Percentiles rank a stretch among this genome's conserved stretches.
Evolutionary conservation across 2,113 vertebrate genomes (phyloP).

Genomic region (Pandion haliaetus): DNA sequence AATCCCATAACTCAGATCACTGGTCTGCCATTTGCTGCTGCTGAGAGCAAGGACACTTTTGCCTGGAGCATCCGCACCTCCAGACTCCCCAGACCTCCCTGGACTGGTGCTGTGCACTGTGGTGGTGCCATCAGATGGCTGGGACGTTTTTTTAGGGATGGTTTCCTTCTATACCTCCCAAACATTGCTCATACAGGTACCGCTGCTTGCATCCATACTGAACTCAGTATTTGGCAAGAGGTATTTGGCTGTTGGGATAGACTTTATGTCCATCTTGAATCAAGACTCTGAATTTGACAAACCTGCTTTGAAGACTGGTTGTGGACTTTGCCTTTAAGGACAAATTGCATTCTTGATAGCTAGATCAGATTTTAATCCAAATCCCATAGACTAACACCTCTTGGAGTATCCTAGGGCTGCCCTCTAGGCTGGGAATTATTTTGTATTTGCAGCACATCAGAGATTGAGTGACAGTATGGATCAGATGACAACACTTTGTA

Average conservation of each 20-base stretch:
- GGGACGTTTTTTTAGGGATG: background rate
- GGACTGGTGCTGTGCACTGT: background rate
- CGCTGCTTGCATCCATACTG: background rate
- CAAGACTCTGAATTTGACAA: background rate
- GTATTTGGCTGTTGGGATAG: background rate
- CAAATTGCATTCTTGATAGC: background rate
- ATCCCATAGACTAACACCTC: background rate
- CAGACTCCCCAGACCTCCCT: background rate
- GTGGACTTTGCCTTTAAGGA: background rate
- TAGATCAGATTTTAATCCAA: background rate
- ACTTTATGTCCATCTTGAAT: background rate
- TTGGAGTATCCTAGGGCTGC: background rate
- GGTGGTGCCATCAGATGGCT: background rate
- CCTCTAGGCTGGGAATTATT: background rate
- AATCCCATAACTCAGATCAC: background rate
- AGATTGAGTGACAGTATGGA: background rate
- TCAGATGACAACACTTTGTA: background rate
- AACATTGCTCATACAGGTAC: background rate
- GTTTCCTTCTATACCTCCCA: background rate
- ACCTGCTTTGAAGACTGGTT: background rate
- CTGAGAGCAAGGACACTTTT: background rate
- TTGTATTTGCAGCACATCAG: background rate
- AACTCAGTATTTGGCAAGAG: background rate
- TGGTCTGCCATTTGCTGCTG: background rate
- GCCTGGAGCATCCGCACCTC: background rate